phyloP scores from a whole-genome alignment of 2,797 vertebrate species.

The Carapus acus region DNA sequence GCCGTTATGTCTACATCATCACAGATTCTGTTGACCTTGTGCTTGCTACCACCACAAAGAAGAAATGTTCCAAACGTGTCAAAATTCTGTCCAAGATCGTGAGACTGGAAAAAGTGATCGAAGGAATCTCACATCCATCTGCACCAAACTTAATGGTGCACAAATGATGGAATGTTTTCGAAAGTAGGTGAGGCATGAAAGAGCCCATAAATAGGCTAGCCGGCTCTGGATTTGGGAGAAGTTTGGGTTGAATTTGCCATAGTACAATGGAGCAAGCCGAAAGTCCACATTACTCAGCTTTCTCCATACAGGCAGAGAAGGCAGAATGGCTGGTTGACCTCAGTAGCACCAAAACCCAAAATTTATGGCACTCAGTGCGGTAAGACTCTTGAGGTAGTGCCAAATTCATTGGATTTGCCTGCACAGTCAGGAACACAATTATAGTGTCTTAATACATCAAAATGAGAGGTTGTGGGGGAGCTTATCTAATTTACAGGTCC shows the following conservation, averaged over 20 bases:
- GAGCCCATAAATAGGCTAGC: constrained; percentile 64
- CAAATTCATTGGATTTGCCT: constrained; percentile 52
- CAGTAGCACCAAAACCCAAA: constrained; percentile 59
- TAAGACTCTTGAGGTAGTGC: constrained; percentile 45
- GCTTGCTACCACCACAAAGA: constrained; percentile 33
- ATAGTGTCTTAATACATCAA: constrained; percentile 61
- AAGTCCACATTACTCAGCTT: constrained; percentile 49
- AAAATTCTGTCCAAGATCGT: constrained; percentile 51
- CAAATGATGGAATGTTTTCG: constrained; percentile 69
- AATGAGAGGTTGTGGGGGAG: constrained; percentile 47
- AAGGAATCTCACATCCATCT: constrained; percentile 58
- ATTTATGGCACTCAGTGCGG: constrained; percentile 63
- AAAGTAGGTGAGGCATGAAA: constrained; percentile 67
- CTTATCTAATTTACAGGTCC: constrained; percentile 70
- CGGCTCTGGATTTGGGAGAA: constrained; percentile 52
- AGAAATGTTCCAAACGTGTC: constrained; percentile 54
- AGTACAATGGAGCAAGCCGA: constrained; percentile 36
- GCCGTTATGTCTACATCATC: constrained; percentile 12
- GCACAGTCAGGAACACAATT: constrained; percentile 60
- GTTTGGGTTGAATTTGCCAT: constrained; percentile 49
- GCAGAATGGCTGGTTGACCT: constrained; percentile 52
- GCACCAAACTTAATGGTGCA: constrained; percentile 64
- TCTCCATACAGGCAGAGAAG: constrained; percentile 36
- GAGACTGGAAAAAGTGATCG: constrained; percentile 55
- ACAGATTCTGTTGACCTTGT: constrained; percentile 33